A percentile compares a stretch with the other conserved stretches of the same genome.
Evolutionary conservation across 2,113 vertebrate species (phyloP).

Genomic region (Triplophysa siluroides): DNA sequence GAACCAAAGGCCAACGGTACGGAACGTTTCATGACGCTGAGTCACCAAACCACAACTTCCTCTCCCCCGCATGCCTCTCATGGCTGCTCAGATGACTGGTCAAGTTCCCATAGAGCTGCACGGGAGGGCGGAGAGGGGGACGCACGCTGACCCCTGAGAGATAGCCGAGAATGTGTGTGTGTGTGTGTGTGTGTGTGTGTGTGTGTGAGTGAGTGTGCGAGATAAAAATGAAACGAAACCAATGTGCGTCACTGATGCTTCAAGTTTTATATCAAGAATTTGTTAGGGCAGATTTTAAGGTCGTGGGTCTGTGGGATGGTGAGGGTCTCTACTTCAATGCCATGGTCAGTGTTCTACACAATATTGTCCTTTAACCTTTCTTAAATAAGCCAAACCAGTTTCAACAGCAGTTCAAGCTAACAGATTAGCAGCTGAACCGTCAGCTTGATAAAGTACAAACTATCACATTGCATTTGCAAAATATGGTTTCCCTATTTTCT

Average conservation of each 20-base stretch:
- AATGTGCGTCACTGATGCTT: not conserved
- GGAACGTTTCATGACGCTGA: conserved; percentile 70
- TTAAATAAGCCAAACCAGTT: too few species aligned
- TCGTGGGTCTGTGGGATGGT: too few species aligned
- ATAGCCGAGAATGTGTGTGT: not conserved
- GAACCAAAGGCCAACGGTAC: conserved; percentile 64
- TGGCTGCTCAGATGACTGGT: conserved; percentile 73
- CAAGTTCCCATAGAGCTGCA: conserved; percentile 74
- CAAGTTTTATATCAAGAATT: not conserved
- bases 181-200: not conserved
- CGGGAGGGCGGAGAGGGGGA: conserved; percentile 56
- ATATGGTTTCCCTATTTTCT: too few species aligned
- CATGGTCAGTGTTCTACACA: too few species aligned
- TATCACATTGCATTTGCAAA: too few species aligned
- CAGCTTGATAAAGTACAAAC: too few species aligned
- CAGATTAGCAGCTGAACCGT: too few species aligned
- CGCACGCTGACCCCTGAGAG: conserved; percentile 3
- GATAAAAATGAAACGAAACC: conserved; percentile 6
- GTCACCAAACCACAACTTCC: conserved; percentile 75
- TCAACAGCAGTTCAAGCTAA: too few species aligned
- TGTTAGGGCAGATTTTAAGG: too few species aligned
- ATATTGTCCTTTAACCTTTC: conserved; percentile 3
- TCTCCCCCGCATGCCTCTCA: conserved; percentile 74
- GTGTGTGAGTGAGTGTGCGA: not conserved
- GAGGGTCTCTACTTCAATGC: not conserved